Base-by-base conservation (phyloP, 2,113 vertebrate species). In the Silurus meridionalis region DNA sequence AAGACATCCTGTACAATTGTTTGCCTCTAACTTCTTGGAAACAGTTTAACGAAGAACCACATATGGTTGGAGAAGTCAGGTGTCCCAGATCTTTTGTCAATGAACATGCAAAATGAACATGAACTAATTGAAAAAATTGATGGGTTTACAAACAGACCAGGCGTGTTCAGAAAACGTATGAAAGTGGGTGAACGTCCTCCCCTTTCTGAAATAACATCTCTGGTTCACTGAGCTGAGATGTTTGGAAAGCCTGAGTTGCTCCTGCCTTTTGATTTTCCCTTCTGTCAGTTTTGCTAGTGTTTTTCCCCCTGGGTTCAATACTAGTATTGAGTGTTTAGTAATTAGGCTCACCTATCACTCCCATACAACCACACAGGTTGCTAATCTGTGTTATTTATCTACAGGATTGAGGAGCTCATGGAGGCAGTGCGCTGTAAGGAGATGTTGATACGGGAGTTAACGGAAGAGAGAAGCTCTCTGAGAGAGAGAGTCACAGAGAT, bases 351-450 rank as follows among this genome's bases (percentile, higher is more conserved):
- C 4, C 69, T 72, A 4, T 48, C 48, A 52, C 72, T 13, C 10
- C 13, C n/a, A 78, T 14, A 8, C 14, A 13, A 13, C 25, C 23
- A 55, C 21, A 50, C 21, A 11, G n/a, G 53, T 3, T 23, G 11
- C 53, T 15, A 86, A 64, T 83, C 37, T 64, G 82, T 77, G 84
- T 57, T 88, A 75, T 85, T 66, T 89, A 23, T 83, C 6, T 90
- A 57, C 91, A 98, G 97, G 80, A 96, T 97, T 0, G 92, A 97
- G 87, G 96, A 97, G 88, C 93, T 97, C 93, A 94, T 89, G 21
- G 93, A 87, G 87, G 95, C 95, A n/a, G 95, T 97, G 82, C 87
- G 67, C 15, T 87, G 92, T 88, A 97, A 96, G 88, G 96, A 96
- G 82, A 92, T 75, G 21, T 63, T 94, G 0, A 93, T 96, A 79